Evolutionary conservation across 2,888 invertebrate species (phyloP), one percentile per base, ranked within the genome.

Genomic region (Palloptera scutellata): DNA sequence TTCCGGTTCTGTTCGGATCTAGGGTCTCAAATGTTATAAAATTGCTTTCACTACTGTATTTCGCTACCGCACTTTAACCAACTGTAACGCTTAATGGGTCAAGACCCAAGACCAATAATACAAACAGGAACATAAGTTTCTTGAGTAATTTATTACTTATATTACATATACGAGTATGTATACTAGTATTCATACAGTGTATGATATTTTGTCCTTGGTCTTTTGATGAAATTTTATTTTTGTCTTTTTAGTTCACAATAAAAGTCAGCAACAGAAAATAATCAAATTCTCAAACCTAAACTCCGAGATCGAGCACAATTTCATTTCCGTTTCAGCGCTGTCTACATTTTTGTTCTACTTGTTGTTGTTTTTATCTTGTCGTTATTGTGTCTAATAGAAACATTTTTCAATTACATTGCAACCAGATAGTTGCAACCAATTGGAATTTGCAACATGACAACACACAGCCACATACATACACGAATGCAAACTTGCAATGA

Each of bases 371-470:
- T 15, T 30, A 15, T 15, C 9, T 12, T 59, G 43, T 41, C 19
- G 10, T 19, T 2, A 13, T 12, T 30, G 15, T 62, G 17, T 52
- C 45, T 60, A 60, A 59, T 65, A 54, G 60, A 60, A 59, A 54
- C 20, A 65, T 60, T 59, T 65, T 65, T 43, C 45, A 30, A 54
- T 60, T 60, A 53, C 12, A 41, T 41, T 19, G 48, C n/a, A 5
- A 5, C 17, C n/a, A 10, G 51, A 13, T 30, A 40, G 43, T 43
- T 65, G 60, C 60, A 19, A 15, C 65, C 60, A 78, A 80, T 80
- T 78, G 78, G 77, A 79, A 78, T 72, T 13, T 58, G 58, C 58
- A 43, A 43, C 42, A 48, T 48, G 48, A 10, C 48, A 48, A 59
- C 58, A n/a, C 6, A 30, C 3, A 30, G 6, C 2, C 30, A 30